These are phyloP conservation scores for Noctua fimbriata DNA, from an alignment of 2,888 invertebrate species.

Conservation along the genomic window DNA sequence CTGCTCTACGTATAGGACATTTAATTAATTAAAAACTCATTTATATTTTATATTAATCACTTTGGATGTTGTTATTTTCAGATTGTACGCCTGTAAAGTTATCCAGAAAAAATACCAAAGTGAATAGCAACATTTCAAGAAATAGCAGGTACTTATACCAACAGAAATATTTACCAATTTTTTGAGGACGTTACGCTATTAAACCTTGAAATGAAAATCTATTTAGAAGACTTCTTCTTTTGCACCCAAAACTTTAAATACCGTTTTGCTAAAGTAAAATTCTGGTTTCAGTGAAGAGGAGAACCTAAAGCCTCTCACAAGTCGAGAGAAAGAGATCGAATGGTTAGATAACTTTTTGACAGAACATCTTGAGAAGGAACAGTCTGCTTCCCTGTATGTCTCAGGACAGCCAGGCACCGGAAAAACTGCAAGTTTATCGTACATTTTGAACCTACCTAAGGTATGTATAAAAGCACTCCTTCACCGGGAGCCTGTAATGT, in stretches of 20 bases:
- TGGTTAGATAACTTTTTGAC: conserved; percentile 93
- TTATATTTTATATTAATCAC: background rate
- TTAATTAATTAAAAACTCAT: background rate
- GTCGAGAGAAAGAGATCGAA: conserved; percentile 95
- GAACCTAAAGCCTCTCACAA: conserved; percentile 88
- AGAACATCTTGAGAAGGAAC: conserved; percentile 91
- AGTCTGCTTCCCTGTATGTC: conserved; percentile 96
- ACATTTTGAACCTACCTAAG: conserved; percentile 92
- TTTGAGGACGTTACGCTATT: background rate
- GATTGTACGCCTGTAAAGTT: conserved; percentile 80
- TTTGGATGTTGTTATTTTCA: conserved; percentile 64
- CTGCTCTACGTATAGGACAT: background rate
- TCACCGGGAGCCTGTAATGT: background rate
- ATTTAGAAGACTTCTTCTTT: background rate
- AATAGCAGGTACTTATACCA: conserved; percentile 35
- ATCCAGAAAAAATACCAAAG: conserved; percentile 70
- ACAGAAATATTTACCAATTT: too few species aligned
- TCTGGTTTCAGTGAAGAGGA: conserved; percentile 59
- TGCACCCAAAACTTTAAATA: background rate
- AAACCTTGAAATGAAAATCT: background rate
- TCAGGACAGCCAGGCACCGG: conserved; percentile 99
- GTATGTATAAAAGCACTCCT: conserved; percentile 77
- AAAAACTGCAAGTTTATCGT: conserved; percentile 96
- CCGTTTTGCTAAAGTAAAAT: background rate
- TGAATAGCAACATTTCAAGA: conserved; percentile 16